Conservation (phyloP, 2,888 invertebrate species). For the Scaptomyza reducta region DNA sequence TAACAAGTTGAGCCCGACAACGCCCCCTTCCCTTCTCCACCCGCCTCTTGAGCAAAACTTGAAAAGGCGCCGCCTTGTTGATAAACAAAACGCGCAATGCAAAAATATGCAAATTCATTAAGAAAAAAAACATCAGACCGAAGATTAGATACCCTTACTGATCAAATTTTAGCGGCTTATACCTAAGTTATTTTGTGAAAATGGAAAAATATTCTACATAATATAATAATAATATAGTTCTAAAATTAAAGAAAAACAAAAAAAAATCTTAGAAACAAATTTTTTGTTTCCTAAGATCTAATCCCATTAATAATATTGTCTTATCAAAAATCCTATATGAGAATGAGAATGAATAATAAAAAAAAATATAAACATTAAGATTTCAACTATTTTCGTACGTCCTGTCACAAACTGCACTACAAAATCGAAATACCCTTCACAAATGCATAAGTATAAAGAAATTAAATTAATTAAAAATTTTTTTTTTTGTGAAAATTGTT, state of each 20-base stretch:
- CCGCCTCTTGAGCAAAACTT: slow-evolving; percentile 23
- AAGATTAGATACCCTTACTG: neutral
- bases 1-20: slow-evolving; percentile 47
- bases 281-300: too few species aligned
- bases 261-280: neutral
- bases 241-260: neutral
- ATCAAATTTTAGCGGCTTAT: neutral
- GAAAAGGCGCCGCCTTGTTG: slow-evolving; percentile 60
- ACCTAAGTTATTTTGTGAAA: neutral
- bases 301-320: too few species aligned
- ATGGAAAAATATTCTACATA: neutral
- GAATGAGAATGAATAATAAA: too few species aligned
- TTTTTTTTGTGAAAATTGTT: slow-evolving; percentile 52
- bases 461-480: slow-evolving; percentile 70
- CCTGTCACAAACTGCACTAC: neutral
- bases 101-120: slow-evolving; percentile 40
- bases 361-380: neutral
- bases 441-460: slow-evolving; percentile 8
- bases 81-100: slow-evolving; percentile 57
- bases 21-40: neutral
- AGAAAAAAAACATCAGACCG: neutral
- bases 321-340: too few species aligned
- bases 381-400: neutral
- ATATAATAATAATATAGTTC: too few species aligned
- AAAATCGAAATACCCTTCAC: neutral